These are phyloP conservation scores for Sturnira hondurensis DNA, from an alignment of 2,113 vertebrate species.

Conservation along the genomic window DNA sequence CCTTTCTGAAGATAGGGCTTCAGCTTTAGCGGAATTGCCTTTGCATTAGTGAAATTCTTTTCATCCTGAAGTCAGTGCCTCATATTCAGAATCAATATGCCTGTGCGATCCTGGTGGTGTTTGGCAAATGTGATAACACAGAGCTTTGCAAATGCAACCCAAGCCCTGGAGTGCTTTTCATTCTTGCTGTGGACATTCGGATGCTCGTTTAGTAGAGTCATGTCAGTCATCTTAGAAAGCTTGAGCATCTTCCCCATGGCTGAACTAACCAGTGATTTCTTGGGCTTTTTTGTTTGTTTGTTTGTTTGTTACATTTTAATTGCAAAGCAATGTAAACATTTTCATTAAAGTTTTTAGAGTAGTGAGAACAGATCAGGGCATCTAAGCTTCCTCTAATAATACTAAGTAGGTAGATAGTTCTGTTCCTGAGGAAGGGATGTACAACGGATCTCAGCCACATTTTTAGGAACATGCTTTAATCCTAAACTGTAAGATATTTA, in stretches of 20 bases:
- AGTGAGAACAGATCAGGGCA: background rate
- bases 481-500: background rate
- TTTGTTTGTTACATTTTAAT: background rate
- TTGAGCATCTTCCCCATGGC: background rate
- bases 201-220: background rate
- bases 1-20: constrained; percentile 2
- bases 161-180: background rate
- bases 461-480: background rate
- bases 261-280: background rate
- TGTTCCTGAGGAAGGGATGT: background rate
- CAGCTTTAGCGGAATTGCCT: background rate
- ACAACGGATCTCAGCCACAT: background rate
- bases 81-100: background rate
- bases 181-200: background rate
- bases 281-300: background rate
- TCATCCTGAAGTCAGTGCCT: background rate
- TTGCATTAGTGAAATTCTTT: background rate
- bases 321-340: background rate
- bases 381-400: background rate
- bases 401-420: background rate
- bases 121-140: background rate
- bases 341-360: background rate
- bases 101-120: background rate
- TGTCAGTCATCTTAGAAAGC: background rate
- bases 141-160: constrained; percentile 1